phyloP scores from a whole-genome alignment of 2,113 vertebrate species.

The Oreochromis aureus region DNA sequence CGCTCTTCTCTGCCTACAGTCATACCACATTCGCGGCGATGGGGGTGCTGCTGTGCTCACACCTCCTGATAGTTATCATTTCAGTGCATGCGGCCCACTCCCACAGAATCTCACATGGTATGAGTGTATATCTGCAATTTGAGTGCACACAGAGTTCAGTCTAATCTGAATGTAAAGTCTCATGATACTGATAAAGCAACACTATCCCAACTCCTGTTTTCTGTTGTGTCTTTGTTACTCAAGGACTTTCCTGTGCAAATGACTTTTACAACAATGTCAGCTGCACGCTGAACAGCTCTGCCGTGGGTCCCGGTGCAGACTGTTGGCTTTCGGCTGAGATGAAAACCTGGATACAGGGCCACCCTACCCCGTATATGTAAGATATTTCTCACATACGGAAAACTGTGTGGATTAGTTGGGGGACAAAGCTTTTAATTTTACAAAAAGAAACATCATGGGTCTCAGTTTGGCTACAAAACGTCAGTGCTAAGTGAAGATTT shows the following conservation, averaged over 20 bases:
- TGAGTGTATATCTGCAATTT: background rate
- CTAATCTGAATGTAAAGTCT: background rate
- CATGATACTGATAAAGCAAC: background rate
- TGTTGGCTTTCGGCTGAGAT: conserved; percentile 25
- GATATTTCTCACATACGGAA: background rate
- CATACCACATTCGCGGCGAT: background rate
- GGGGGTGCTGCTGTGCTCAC: background rate
- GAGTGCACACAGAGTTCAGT: background rate
- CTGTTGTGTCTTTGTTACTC: background rate
- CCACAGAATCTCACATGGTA: conserved; percentile 4
- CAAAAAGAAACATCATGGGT: background rate
- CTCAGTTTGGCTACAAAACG: background rate
- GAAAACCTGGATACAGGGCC: accelerated
- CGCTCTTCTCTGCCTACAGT: background rate
- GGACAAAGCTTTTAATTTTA: background rate
- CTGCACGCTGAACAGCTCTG: conserved; percentile 40
- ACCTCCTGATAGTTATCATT: background rate
- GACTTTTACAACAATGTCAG: conserved; percentile 53
- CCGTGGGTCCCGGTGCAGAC: background rate
- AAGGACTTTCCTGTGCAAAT: conserved; percentile 57
- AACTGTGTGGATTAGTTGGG: background rate
- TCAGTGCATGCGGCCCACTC: background rate
- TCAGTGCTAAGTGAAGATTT: background rate
- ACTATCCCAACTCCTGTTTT: background rate
- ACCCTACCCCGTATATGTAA: accelerated